Percentiles rank a stretch among this genome's conserved stretches.
Evolutionary conservation across 2,113 vertebrate species (phyloP).

Genomic region (Pelecanus crispus): DNA sequence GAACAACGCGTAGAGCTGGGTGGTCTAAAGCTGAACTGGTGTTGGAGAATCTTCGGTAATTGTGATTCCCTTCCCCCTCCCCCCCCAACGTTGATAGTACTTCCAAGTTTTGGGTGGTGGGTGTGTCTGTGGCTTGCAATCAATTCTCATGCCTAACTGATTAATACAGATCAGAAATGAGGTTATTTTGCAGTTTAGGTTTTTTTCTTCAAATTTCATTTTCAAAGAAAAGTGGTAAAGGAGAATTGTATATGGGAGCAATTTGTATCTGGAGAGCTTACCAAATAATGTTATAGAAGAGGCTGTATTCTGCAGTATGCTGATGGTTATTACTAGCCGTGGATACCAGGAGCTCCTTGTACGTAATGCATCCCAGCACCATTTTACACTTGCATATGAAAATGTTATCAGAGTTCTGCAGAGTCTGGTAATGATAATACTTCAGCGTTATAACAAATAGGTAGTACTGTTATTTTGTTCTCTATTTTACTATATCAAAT

Average conservation of each 20-base stretch:
- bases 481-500: slow-evolving; percentile 46
- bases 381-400: slow-evolving; percentile 12
- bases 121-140: neutral
- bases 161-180: neutral
- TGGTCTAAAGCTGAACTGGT: slow-evolving; percentile 22
- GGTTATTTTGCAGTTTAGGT: neutral
- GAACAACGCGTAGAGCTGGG: neutral
- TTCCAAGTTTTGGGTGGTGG: neutral
- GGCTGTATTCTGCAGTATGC: neutral
- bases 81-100: neutral
- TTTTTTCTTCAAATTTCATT: neutral
- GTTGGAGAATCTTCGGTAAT: neutral
- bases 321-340: slow-evolving; percentile 19
- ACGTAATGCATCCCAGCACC: slow-evolving; percentile 17
- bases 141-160: neutral
- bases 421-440: slow-evolving; percentile 64
- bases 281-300: neutral
- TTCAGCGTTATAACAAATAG: slow-evolving; percentile 56
- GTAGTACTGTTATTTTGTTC: slow-evolving; percentile 57
- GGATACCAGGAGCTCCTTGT: slow-evolving; percentile 31
- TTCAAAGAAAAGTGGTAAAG: neutral
- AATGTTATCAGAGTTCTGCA: slow-evolving; percentile 52
- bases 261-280: slow-evolving; percentile 23
- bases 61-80: neutral
- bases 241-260: neutral